These are phyloP conservation scores for Daktulosphaira vitifoliae DNA, from an alignment of 1,140 invertebrate genomes.

Conservation along the genomic window DNA sequence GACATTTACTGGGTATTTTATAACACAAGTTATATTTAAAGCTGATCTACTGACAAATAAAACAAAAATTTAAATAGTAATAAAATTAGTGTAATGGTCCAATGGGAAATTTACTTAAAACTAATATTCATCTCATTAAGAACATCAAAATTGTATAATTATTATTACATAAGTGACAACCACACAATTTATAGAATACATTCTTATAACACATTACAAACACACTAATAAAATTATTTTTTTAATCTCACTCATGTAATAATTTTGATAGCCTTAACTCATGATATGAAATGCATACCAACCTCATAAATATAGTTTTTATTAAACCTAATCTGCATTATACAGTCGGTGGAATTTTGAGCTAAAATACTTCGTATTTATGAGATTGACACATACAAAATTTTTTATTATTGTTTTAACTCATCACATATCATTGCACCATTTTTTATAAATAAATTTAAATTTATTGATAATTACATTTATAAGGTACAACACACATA, in stretches of 20 bases:
- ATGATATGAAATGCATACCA: slow-evolving; percentile 12
- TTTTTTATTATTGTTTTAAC: not conserved
- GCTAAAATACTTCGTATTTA: slow-evolving; percentile 4
- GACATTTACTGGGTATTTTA: slow-evolving; percentile 22
- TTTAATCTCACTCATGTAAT: no score
- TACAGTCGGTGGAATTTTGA: slow-evolving; percentile 8
- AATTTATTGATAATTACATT: not conserved
- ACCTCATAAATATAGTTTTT: not conserved
- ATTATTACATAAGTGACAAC: not conserved
- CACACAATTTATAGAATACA: no score
- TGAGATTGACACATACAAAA: slow-evolving; percentile 14
- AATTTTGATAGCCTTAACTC: not conserved
- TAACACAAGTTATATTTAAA: not conserved
- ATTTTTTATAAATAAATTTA: not conserved
- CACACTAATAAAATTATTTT: not conserved
- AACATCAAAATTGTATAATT: slow-evolving; percentile 1
- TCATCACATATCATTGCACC: no score
- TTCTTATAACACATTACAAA: not conserved
- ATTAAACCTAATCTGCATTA: not conserved
- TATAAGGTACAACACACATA: slow-evolving; percentile 16
- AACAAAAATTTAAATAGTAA: no score
- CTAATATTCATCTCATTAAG: not conserved
- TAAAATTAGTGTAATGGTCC: no score
- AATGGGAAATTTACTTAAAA: no score
- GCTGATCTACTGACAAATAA: no score